Base-by-base conservation (phyloP, 2,797 vertebrate species). In the Falco berigora region DNA sequence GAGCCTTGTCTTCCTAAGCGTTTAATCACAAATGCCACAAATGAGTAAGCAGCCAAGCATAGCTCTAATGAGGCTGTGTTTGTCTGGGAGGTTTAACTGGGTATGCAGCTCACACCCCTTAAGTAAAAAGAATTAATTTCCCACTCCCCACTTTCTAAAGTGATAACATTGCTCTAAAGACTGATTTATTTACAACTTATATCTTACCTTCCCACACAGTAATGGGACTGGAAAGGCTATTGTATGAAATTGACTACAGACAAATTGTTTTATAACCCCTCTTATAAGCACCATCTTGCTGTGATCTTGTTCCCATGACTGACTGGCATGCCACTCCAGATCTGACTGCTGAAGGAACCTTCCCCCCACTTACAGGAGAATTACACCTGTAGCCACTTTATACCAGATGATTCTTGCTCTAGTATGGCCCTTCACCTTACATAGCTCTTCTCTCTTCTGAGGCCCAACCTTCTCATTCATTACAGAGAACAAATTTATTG, bases 21-120 rank as follows among this genome's bases (percentile, higher is more conserved):
- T 91, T 97, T 96, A 88, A 96, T 86, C 92, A 94, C 78, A 96
- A 96, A 25, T 91, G 49, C 36, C 78, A 93, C 75, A 63, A 94
- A 77, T 32, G 38, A 96, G 74, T 56, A 91, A 95, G 78, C 75
- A 95, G 80, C 44, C 81, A 81, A 88, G 69, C 79, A 93, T 8
- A 86, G 44, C 71, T 47, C 74, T 95, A 97, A 88, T 81, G 82
- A 96, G 68, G 88, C 6, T 86, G 75, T 81, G 63, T 71, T 95
- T 87, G 73, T 92, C 63, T 90, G 52, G 63, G 69, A 95, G 44
- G 38, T 92, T 95, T 90, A 85, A 69, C 56, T 12, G 40, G 17
- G 49, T 85, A 72, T 58, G 71, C 49, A 94, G 64, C 63, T 93
- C 86, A 89, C 9, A 89, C 10, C 10, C 15, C 25, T 50, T 49